Evolutionary conservation across 2,797 vertebrate genomes (phyloP).

Genomic region (Platyrinchus mystaceus): DNA sequence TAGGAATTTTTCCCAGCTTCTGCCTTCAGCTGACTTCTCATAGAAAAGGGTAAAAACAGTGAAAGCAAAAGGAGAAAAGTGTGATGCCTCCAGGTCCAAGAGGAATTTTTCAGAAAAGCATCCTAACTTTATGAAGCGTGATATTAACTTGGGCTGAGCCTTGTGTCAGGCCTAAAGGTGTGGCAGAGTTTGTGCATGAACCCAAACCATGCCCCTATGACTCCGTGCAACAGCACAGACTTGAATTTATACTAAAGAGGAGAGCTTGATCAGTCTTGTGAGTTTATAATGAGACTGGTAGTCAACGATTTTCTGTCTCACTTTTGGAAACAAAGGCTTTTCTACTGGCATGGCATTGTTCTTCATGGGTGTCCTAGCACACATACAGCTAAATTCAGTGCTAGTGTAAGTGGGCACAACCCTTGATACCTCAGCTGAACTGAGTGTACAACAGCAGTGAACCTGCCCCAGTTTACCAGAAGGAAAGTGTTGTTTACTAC

Average conservation of each 20-base stretch:
- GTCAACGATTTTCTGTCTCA: neutral
- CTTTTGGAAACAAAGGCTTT: neutral
- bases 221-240: neutral
- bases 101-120: neutral
- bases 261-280: neutral
- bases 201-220: neutral
- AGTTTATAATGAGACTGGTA: neutral
- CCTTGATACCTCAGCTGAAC: neutral
- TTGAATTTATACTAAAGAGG: neutral
- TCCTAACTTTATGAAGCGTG: neutral
- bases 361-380: neutral
- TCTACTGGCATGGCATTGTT: neutral
- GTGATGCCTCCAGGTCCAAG: neutral
- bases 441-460: neutral
- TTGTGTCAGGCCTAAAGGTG: neutral
- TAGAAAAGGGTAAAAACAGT: neutral
- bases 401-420: neutral
- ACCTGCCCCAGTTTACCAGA: neutral
- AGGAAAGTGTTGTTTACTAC: neutral
- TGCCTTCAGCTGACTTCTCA: neutral
- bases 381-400: neutral
- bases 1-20: conserved; percentile 29
- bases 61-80: neutral
- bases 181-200: neutral
- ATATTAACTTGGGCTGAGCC: neutral